phyloP scores from a whole-genome alignment of 1,140 invertebrate species.

The Cecropterus lyciades region DNA sequence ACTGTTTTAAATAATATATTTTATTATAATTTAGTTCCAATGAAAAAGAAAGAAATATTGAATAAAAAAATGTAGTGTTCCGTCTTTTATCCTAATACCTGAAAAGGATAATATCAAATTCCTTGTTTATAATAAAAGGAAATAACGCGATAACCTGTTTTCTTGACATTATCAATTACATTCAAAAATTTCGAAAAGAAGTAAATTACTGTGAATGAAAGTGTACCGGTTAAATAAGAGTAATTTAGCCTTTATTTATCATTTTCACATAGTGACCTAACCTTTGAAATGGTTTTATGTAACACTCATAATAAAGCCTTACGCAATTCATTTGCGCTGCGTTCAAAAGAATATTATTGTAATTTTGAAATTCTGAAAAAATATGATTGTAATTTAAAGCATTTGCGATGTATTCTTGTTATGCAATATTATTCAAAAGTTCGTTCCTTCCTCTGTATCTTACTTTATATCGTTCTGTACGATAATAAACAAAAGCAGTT shows the following conservation, averaged over 20 bases:
- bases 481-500: constrained; percentile 11
- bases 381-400: background rate
- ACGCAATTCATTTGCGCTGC: constrained; percentile 11
- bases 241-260: constrained; percentile 29
- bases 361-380: background rate
- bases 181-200: constrained; percentile 27
- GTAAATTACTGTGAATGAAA: constrained; percentile 26
- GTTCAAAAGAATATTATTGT: constrained; percentile 10
- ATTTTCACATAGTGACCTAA: constrained; percentile 32
- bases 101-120: too few species aligned
- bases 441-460: background rate
- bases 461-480: too few species aligned
- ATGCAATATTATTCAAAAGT: background rate
- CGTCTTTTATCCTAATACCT: too few species aligned
- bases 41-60: too few species aligned
- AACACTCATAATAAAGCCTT: constrained; percentile 17
- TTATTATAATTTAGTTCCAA: too few species aligned
- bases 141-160: constrained; percentile 19
- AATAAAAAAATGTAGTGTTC: too few species aligned
- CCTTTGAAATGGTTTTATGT: constrained; percentile 27
- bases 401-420: background rate
- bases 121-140: background rate
- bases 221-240: constrained; percentile 29
- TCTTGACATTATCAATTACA: constrained; percentile 29
- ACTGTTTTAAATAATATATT: too few species aligned